phyloP scores from a whole-genome alignment of 1,140 invertebrate genomes.

The Hormaphis cornu region DNA sequence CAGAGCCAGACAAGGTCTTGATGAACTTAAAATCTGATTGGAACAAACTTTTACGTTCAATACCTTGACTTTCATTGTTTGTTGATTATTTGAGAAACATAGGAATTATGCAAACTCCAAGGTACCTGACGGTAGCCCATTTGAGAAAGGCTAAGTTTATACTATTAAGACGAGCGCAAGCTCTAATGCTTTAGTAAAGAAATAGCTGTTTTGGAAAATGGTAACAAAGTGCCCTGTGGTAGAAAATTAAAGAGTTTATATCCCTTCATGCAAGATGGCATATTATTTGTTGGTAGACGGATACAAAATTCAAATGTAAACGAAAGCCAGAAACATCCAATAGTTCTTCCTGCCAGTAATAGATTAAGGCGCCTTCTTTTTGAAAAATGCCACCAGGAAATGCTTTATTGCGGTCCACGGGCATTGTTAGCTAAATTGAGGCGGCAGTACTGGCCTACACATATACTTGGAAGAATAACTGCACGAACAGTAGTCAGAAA shows the following conservation, averaged over 20 bases:
- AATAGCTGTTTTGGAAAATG: not conserved
- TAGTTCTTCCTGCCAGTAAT: not conserved
- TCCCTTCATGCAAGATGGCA: not conserved
- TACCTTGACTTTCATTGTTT: too few species aligned
- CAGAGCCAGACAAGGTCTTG: not conserved
- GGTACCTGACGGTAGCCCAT: too few species aligned
- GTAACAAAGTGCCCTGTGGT: too few species aligned
- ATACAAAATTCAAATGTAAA: not conserved
- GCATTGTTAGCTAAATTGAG: not conserved
- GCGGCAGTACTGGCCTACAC: conserved; percentile 1
- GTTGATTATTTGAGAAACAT: too few species aligned
- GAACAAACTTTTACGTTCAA: too few species aligned
- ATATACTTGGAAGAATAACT: not conserved
- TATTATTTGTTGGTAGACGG: not conserved
- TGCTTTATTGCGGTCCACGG: conserved; percentile 35
- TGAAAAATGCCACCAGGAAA: conserved; percentile 32
- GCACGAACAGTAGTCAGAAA: not conserved
- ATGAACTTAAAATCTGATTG: not conserved
- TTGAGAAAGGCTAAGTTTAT: too few species aligned
- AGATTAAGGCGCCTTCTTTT: not conserved
- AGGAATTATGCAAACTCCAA: too few species aligned
- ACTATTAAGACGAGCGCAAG: too few species aligned
- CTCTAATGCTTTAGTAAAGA: not conserved
- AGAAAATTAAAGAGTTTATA: not conserved
- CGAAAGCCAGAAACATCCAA: not conserved